phyloP scores from a whole-genome alignment of 1,140 invertebrate species.

The Neoseiulus cucumeris region DNA sequence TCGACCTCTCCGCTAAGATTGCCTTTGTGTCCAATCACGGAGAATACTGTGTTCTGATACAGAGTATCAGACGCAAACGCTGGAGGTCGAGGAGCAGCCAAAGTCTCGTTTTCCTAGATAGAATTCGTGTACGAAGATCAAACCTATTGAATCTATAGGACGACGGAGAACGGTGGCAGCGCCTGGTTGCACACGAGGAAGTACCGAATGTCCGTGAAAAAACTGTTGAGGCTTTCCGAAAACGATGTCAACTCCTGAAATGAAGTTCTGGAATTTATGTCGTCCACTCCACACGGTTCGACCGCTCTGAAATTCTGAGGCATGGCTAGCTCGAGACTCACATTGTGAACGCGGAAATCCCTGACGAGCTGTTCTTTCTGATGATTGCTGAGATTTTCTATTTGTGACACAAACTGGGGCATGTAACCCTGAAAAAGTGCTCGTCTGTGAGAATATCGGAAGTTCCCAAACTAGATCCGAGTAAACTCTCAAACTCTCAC shows the following conservation, averaged over 20 bases:
- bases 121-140: too few species aligned
- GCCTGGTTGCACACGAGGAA: background rate
- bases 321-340: background rate
- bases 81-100: too few species aligned
- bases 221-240: background rate
- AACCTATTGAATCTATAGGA: background rate
- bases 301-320: too few species aligned
- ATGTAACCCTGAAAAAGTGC: background rate
- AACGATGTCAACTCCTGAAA: background rate
- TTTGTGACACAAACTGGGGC: conserved; percentile 1
- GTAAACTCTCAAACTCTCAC: background rate
- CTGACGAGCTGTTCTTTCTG: background rate
- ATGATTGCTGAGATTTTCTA: background rate
- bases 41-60: too few species aligned
- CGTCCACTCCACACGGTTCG: too few species aligned
- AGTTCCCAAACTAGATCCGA: background rate
- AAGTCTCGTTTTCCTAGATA: too few species aligned
- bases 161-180: background rate
- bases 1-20: too few species aligned
- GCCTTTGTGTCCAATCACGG: too few species aligned
- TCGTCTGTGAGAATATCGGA: background rate
- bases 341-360: background rate
- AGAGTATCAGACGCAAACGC: too few species aligned
- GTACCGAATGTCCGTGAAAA: background rate
- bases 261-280: too few species aligned